A percentile compares a stretch with the other conserved stretches of the same genome.
These are phyloP conservation scores for Anguilla pacifica DNA, from an alignment of 2,797 vertebrate genomes.

Conservation along the genomic window DNA sequence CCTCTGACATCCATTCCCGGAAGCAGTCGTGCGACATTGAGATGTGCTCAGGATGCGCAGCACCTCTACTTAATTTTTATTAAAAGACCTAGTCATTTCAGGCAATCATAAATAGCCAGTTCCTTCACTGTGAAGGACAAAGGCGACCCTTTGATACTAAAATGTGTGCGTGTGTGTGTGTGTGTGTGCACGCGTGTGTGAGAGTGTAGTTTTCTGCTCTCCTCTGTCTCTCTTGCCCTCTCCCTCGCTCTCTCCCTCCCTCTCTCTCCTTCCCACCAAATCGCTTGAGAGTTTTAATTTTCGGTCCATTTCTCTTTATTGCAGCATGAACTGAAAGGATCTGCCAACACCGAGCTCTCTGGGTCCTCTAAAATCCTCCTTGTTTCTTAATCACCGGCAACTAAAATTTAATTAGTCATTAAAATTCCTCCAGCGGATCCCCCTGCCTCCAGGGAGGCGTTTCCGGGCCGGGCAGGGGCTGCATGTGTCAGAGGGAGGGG, in stretches of 20 bases:
- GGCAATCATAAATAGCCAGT: constrained; percentile 5
- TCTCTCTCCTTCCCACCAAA: constrained; percentile 41
- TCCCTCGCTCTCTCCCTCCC: constrained; percentile 31
- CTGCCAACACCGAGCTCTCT: constrained; percentile 58
- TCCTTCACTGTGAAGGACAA: constrained; percentile 20
- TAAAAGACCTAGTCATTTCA: constrained; percentile 8
- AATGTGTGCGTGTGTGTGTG: constrained; percentile 5
- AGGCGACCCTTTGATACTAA: neutral
- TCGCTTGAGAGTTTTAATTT: constrained; percentile 67
- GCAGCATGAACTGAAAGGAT: constrained; percentile 40
- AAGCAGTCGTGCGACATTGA: neutral
- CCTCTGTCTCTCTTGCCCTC: constrained; percentile 27
- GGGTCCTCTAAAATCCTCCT: constrained; percentile 64
- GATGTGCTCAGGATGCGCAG: neutral
- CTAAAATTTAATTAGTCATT: constrained; percentile 81
- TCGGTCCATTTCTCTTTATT: constrained; percentile 64
- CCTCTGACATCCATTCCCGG: neutral
- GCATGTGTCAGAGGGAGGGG: constrained; percentile 26
- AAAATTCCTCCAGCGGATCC: constrained; percentile 75
- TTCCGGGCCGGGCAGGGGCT: constrained; percentile 51
- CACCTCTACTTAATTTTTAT: neutral
- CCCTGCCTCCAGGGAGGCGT: constrained; percentile 63
- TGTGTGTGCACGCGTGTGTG: neutral
- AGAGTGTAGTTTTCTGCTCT: neutral
- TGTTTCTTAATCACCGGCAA: constrained; percentile 77